Base-by-base conservation (phyloP, 2,888 invertebrate species). In the Eurytoma californica region DNA sequence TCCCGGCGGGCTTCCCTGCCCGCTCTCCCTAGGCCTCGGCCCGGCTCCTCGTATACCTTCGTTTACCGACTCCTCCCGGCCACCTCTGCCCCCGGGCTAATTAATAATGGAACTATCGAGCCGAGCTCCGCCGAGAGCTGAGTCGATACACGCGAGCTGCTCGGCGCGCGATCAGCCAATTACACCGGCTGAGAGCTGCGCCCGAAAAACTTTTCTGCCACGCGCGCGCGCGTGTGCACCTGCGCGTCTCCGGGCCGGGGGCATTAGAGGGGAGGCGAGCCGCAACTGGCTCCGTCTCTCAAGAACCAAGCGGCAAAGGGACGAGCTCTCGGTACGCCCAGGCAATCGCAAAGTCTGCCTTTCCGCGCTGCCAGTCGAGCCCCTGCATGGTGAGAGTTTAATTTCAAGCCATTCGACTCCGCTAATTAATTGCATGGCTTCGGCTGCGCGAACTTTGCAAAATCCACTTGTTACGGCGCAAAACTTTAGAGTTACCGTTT, bases 41-140 rank as follows among this genome's bases (percentile, higher is more conserved):
- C 1, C 24, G 24, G 24, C 24, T 47, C 24, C 5, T 58, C 70
- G 18, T 5, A n/a, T n/a, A 13, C 2, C 55, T 30, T 20, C 20
- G 60, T 30, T 51, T 28, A 3, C 28, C 51, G 28, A 63, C 18
- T 57, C 13, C 39, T 47, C 0, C 39, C 7, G 12, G 4, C 28
- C n/a, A 18, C 12, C 57, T 18, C 13, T 9, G n/a, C 57, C 63
- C 65, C 28, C 39, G 65, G 16, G n/a, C 49, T 58, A 69, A 79
- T 79, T 79, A 79, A 79, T 79, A 74, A 74, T 79, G 51, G 49
- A 79, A 74, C 69, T 65, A 69, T 68, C 78, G 30, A 63, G 51
- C 51, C 74, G 30, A 51, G 18, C 61, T 51, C n/a, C 20, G 47
- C 5, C 18, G 39, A 58, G 28, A 57, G 55, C 30, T 39, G 47